Conservation (phyloP, 2,797 vertebrate genomes). For the Enteromius trimaculatus region DNA sequence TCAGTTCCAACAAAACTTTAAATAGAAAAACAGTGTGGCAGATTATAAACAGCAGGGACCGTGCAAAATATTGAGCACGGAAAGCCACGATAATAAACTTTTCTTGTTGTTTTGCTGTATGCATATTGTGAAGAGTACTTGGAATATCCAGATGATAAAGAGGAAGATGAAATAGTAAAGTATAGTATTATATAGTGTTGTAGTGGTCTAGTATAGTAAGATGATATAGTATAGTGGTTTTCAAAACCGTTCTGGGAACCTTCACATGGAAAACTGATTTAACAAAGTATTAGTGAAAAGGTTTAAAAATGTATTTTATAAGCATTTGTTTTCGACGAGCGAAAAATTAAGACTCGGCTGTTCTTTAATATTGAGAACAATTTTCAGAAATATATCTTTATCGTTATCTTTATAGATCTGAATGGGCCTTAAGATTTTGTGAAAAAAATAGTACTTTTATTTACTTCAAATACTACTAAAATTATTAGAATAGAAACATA, state of each 20-base stretch:
- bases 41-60: slow-evolving; percentile 7
- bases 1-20: slow-evolving; percentile 8
- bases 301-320: background rate
- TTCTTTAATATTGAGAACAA: background rate
- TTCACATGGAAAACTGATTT: background rate
- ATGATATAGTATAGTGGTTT: background rate
- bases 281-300: background rate
- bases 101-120: background rate
- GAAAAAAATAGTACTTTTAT: background rate
- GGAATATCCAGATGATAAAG: background rate
- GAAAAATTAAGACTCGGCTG: background rate
- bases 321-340: background rate
- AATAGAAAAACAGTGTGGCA: background rate
- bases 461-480: too few relatives aligned
- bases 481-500: too few relatives aligned
- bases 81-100: background rate
- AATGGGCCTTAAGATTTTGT: background rate
- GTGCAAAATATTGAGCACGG: background rate
- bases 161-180: background rate
- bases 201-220: too few relatives aligned
- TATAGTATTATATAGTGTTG: background rate
- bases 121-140: background rate
- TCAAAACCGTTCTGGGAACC: background rate
- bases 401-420: background rate
- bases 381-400: background rate